Base-by-base conservation (phyloP, 2,113 vertebrate genomes). In the Tinamus guttatus region DNA sequence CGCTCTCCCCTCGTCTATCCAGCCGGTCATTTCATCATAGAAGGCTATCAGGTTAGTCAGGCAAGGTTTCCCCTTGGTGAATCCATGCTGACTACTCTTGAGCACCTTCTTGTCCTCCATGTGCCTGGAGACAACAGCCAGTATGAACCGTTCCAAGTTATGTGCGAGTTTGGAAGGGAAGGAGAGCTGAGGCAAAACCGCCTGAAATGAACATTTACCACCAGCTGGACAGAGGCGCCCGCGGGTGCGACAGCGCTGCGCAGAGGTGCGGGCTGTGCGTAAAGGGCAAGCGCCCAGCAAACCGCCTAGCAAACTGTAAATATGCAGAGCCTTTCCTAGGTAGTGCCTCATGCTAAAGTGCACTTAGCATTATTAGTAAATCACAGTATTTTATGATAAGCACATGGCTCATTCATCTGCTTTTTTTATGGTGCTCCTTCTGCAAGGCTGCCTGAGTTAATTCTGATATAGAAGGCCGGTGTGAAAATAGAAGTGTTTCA, bases 401-500 rank as follows among this genome's bases (percentile, higher is more conserved):
- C 64, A 14, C 70, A 22, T 14, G 40, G 78, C 78, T 96, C 85
- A 74, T 94, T 97, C 90, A 81, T 87, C 81, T 94, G 70, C 86
- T 51, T 91, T 75, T 81, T 90, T 94, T 82, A 83, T 68, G 43
- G 62, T n/a, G 58, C 74, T 77, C 75, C 78, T 93, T 77, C 68
- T 75, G 71, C 69, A 82, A 78, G 88, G 75, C 77, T 70, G 77
- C 87, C 43, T 11, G 43, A 96, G 83, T 87, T 95, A 77, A 85
- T 76, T 94, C 76, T 92, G 51, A 86, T 93, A 36, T 76, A 59
- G 75, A 87, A 92, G 75, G 79, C 41, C 28, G 65, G 60, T 68
- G 73, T 91, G 96, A 91, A 95, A 97, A 96, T 81, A 94, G 62
- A 24, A 68, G n/a, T 73, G 85, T 98, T 97, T 97, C 45, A 96